Conservation (phyloP, 2,888 invertebrate genomes). For the Lordiphosa andalusiaca region DNA sequence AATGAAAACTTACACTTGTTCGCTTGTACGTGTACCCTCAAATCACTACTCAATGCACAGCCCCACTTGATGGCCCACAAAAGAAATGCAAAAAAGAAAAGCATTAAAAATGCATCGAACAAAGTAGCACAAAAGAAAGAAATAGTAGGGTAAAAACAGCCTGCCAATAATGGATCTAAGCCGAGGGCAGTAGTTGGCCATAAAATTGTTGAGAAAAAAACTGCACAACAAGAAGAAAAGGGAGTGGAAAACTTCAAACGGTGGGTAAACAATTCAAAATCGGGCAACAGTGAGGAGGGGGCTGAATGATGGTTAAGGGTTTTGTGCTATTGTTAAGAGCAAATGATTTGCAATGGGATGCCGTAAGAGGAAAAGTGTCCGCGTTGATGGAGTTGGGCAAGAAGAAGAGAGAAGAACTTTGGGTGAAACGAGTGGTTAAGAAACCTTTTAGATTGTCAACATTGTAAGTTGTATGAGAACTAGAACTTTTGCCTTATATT, state of each 20-base stretch:
- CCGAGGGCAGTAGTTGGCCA: conserved; percentile 14
- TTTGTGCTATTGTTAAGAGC: conserved; percentile 34
- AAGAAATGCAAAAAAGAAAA: conserved; percentile 14
- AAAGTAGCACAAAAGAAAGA: conserved; percentile 25
- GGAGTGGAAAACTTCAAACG: conserved; percentile 17
- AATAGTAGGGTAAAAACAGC: conserved; percentile 3
- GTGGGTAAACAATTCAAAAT: conserved; percentile 18
- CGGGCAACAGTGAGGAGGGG: conserved; percentile 22
- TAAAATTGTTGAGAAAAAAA: conserved; percentile 19
- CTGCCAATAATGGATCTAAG: conserved; percentile 12
- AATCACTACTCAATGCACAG: no score
- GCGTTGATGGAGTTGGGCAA: conserved; percentile 1
- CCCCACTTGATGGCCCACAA: no score
- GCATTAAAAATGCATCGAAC: conserved; percentile 48
- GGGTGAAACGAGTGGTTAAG: not conserved
- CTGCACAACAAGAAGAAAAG: conserved; percentile 21
- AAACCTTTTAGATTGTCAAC: not conserved
- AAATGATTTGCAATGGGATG: conserved; percentile 40
- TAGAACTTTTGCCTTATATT: no score
- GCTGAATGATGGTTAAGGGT: conserved; percentile 19
- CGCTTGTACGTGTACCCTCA: no score
- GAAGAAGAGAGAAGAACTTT: not conserved
- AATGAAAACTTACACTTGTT: not conserved
- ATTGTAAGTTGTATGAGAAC: no score
- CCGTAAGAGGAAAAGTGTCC: conserved; percentile 16